A percentile compares a stretch with the other conserved stretches of the same genome.
Evolutionary conservation across 2,113 vertebrate species (phyloP).

Genomic region (Felis chaus): DNA sequence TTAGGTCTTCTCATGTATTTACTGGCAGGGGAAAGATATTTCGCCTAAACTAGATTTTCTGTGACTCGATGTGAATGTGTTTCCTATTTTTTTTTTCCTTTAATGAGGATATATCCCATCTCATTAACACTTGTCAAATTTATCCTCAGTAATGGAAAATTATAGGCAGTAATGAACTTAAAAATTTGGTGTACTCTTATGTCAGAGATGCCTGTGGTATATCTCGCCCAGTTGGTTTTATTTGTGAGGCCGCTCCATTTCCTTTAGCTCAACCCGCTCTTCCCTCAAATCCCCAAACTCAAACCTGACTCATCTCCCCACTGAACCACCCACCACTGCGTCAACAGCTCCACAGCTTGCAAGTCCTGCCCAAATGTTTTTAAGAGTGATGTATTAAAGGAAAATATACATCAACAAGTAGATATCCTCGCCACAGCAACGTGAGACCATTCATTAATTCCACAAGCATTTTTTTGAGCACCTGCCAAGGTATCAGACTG

Average conservation of each 20-base stretch:
- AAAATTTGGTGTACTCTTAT: constrained; percentile 22
- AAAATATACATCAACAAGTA: constrained; percentile 32
- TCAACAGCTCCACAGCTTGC: background rate
- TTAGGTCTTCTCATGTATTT: background rate
- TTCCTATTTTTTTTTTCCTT: constrained; percentile 39
- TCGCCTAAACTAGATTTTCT: constrained; percentile 14
- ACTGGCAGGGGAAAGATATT: background rate
- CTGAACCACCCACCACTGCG: background rate
- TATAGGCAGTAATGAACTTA: constrained; percentile 13
- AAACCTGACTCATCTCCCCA: background rate
- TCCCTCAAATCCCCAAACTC: background rate
- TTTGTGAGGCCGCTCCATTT: constrained; percentile 23
- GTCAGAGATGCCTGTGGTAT: constrained; percentile 28
- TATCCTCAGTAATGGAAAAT: constrained; percentile 40
- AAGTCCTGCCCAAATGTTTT: background rate
- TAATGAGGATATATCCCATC: constrained; percentile 10
- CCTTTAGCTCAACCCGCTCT: background rate
- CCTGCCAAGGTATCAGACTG: background rate
- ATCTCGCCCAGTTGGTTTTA: constrained; percentile 21
- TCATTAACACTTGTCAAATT: constrained; percentile 48
- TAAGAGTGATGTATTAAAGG: background rate
- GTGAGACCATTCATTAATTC: background rate
- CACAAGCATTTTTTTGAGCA: background rate
- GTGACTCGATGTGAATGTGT: constrained; percentile 5
- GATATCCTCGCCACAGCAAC: background rate